Percentiles rank a stretch among this genome's conserved stretches.
phyloP scores from a whole-genome alignment of 2,797 vertebrate species.

The Characodon lateralis region DNA sequence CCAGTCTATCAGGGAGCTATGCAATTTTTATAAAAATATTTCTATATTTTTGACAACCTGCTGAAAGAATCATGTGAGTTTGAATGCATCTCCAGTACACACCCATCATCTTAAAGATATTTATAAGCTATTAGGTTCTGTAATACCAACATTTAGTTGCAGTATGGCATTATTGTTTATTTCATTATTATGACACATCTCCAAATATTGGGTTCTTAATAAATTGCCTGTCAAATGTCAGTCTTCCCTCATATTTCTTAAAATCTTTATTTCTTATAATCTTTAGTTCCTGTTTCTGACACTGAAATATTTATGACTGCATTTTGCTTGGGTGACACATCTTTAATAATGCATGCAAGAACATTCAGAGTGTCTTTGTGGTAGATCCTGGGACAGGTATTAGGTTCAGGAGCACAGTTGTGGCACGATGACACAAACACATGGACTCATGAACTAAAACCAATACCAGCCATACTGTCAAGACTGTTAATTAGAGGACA shows the following conservation, averaged over 20 bases:
- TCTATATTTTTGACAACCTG: background rate
- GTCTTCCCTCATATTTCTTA: background rate
- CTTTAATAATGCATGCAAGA: background rate
- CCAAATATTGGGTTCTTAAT: background rate
- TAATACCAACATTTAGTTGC: background rate
- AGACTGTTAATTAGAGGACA: slow-evolving; percentile 18
- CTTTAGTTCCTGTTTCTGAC: background rate
- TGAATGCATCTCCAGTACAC: background rate
- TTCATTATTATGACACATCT: background rate
- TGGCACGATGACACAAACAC: background rate
- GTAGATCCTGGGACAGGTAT: background rate
- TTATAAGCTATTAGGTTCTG: background rate
- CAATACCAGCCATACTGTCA: background rate
- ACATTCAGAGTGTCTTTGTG: background rate
- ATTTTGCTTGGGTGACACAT: background rate
- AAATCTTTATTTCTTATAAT: background rate
- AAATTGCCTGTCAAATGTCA: no score
- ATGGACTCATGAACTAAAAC: background rate
- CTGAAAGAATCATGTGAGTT: background rate
- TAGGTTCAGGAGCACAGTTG: background rate
- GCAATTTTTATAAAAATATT: background rate
- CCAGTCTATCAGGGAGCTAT: no score
- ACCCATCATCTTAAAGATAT: background rate
- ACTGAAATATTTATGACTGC: no score
- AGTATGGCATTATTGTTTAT: background rate